These are phyloP conservation scores for Gobionotothen gibberifrons DNA, from an alignment of 2,797 vertebrate genomes.

Conservation along the genomic window DNA sequence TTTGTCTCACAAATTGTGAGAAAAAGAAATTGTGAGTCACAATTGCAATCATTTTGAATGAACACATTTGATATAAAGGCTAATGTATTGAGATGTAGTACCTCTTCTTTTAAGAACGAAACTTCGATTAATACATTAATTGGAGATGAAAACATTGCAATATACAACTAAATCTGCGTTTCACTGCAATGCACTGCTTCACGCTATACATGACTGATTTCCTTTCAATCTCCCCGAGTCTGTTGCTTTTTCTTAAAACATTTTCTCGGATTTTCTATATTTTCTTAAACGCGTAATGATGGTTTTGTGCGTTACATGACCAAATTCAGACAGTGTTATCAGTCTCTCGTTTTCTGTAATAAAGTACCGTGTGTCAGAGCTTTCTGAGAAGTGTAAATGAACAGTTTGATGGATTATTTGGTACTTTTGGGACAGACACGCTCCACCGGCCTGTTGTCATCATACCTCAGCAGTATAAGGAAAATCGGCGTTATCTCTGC, in stretches of 20 bases:
- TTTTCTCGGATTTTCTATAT: neutral
- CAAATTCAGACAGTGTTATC: neutral
- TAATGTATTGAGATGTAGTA: neutral
- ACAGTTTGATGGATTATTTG: constrained; percentile 24
- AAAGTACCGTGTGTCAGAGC: constrained; percentile 4
- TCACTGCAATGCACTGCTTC: too few relatives aligned
- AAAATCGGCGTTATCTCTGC: constrained; percentile 32
- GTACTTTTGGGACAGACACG: neutral
- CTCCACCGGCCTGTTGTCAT: constrained; percentile 23
- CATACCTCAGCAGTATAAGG: constrained; percentile 10
- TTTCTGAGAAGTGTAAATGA: constrained; percentile 15
- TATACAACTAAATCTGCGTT: neutral
- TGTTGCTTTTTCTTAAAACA: neutral
- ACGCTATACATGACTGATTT: neutral
- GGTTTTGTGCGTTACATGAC: neutral
- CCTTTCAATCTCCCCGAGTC: neutral
- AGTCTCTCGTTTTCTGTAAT: constrained; percentile 11
- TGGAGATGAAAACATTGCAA: neutral
- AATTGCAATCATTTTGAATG: fast-evolving
- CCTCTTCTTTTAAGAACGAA: fast-evolving
- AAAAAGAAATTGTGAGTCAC: too few relatives aligned
- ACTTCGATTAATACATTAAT: neutral
- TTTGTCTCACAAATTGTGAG: neutral
- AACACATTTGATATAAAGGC: neutral
- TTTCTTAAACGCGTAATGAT: constrained; percentile 17